A percentile compares a stretch with the other conserved stretches of the same genome.
Conservation (phyloP, 2,113 vertebrate genomes). For the Tachuris rubrigastra region DNA sequence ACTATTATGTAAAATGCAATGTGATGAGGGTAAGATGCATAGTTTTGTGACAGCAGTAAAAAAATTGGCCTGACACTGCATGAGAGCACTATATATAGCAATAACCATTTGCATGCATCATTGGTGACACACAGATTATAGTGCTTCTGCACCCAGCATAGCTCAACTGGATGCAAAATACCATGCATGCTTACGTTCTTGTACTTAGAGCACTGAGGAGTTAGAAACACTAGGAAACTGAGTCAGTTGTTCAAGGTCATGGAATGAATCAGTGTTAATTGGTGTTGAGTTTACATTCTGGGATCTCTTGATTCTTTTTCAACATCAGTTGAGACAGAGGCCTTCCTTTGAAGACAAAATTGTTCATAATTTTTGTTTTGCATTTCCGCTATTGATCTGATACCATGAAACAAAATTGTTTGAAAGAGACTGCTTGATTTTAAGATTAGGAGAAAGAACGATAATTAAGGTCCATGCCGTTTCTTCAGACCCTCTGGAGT, state of each 20-base stretch:
- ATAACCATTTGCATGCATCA: not conserved
- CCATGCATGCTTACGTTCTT: not conserved
- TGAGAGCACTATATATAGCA: not conserved
- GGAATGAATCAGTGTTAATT: not conserved
- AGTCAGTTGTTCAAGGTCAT: not conserved
- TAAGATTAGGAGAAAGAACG: not conserved
- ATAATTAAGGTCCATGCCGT: not conserved
- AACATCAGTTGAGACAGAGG: not conserved
- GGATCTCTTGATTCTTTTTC: not conserved
- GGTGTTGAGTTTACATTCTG: not conserved
- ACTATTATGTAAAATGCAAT: not conserved
- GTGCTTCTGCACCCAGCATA: not conserved
- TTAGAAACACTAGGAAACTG: not conserved
- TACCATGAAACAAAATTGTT: not conserved
- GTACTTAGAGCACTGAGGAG: not conserved
- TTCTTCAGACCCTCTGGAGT: not conserved
- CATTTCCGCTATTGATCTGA: not conserved
- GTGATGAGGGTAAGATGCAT: not conserved
- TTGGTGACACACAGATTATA: conserved; percentile 1
- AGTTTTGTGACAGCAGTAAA: not conserved
- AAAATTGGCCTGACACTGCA: not conserved
- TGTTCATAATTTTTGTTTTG: not conserved
- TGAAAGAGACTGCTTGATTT: not conserved
- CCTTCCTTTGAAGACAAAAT: not conserved
- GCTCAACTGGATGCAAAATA: conserved; percentile 20